Evolutionary conservation across 2,888 invertebrate genomes (phyloP), one percentile per base, ranked within the genome.

Genomic region (Cerceris rybyensis): DNA sequence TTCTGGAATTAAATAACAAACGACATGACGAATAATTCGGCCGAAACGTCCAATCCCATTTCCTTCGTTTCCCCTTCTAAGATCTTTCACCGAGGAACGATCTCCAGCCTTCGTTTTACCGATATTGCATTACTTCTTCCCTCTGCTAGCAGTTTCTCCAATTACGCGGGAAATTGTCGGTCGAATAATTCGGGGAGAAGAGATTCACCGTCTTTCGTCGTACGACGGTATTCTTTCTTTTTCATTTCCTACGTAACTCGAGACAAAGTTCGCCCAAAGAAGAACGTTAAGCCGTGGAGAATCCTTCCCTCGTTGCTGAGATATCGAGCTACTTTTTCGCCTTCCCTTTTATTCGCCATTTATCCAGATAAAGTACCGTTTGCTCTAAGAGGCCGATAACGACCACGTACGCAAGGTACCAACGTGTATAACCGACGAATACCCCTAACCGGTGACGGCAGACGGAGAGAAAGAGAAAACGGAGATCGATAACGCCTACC

Each of bases 401-500:
- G 64, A 83, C 60, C 71, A 64, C 75, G 66, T 76, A 79, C 49
- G 66, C 64, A 58, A 50, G 52, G 64, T 59, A 28, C 42, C 49
- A 63, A 17, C 52, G 52, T 60, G 75, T 67, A 54, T 42, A 70
- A 71, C 69, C 39, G 54, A 28, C 28, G 28, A 28, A 28, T 28
- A 28, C 28, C 2, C 28, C 28, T 28, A 28, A 28, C 28, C 28
- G 28, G 28, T 28, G 28, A 28, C 16, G 4, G 13, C 17, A 43
- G 7, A 28, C 14, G 13, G 64, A 28, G 16, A 50, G 13, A 43
- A n/a, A 65, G 69, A 67, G 71, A 39, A 14, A 49, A 46, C 61
- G 41, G 39, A 74, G 78, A 83, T 86, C 86, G 81, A 87, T 87
- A 86, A 76, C 77, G 78, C 66, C 63, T 60, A 67, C 67, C 55